Percentiles rank a stretch among this genome's conserved stretches.
These are phyloP conservation scores for Ametastegia equiseti DNA, from an alignment of 2,888 invertebrate species.

Conservation along the genomic window DNA sequence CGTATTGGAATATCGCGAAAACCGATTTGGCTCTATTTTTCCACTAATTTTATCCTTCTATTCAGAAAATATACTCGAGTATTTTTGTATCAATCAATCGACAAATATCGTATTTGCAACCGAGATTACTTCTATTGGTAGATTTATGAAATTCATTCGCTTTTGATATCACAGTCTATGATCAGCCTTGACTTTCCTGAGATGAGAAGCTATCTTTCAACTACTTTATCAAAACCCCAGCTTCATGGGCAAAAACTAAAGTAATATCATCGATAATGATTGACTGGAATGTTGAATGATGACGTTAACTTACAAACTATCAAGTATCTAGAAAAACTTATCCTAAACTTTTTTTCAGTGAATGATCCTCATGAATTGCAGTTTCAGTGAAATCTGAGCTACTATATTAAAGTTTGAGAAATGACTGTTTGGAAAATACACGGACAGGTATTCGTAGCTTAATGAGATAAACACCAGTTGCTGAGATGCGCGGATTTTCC, in stretches of 20 bases:
- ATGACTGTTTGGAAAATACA: constrained; percentile 1
- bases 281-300: not conserved
- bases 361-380: not conserved
- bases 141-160: not conserved
- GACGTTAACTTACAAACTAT: not conserved
- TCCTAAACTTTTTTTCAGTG: too few relatives aligned
- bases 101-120: not conserved
- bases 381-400: not conserved
- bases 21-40: not conserved
- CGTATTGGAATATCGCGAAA: not conserved
- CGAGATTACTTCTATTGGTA: not conserved
- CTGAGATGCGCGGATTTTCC: constrained; percentile 57
- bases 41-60: not conserved
- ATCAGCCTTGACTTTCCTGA: constrained; percentile 10
- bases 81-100: constrained; percentile 2
- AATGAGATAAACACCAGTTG: constrained; percentile 66
- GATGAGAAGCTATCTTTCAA: not conserved
- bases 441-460: constrained; percentile 8
- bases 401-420: too few relatives aligned
- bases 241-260: not conserved
- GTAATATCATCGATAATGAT: not conserved
- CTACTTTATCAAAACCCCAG: not conserved
- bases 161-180: constrained; percentile 23
- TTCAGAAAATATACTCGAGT: not conserved
- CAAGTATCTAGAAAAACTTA: too few relatives aligned